Evolutionary conservation across 2,888 invertebrate genomes (phyloP).

Genomic region (Kuschelorhynchus macadamiae): DNA sequence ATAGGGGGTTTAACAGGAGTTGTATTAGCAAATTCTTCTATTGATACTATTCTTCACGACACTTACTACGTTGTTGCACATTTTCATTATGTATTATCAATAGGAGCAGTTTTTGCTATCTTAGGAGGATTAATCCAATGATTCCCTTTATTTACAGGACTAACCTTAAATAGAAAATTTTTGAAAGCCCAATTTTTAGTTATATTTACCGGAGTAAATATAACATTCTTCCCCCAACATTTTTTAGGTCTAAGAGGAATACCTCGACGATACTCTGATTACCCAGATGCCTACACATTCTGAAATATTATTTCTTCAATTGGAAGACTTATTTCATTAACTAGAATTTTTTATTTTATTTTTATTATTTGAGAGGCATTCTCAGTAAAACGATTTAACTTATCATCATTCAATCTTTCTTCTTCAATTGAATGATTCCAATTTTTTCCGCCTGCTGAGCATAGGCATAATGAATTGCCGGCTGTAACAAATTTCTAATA

Average conservation of each 20-base stretch:
- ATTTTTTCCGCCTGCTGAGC: slow-evolving; percentile 74
- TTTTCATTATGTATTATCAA: slow-evolving; percentile 86
- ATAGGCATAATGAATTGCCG: slow-evolving; percentile 74
- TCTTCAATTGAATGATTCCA: slow-evolving; percentile 77
- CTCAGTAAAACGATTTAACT: not conserved
- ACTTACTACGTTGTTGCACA: slow-evolving; percentile 89
- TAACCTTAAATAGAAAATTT: slow-evolving; percentile 43
- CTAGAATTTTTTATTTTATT: not conserved
- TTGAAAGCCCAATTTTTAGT: not conserved
- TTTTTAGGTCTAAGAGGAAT: not conserved
- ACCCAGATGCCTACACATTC: not conserved
- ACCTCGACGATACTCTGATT: not conserved
- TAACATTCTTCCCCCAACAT: not conserved
- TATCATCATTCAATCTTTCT: slow-evolving; percentile 74
- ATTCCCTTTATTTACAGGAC: slow-evolving; percentile 72
- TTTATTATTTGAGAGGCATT: not conserved
- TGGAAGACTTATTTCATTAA: slow-evolving; percentile 68
- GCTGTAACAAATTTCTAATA: slow-evolving; percentile 75
- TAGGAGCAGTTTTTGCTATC: slow-evolving; percentile 80
- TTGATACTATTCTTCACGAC: too few species aligned
- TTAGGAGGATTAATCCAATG: slow-evolving; percentile 81
- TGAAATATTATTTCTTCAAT: slow-evolving; percentile 71
- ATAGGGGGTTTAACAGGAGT: slow-evolving; percentile 75
- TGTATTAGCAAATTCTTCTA: too few species aligned
- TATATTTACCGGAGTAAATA: not conserved